Conservation (phyloP, 2,797 vertebrate species). For the Limosa lapponica region DNA sequence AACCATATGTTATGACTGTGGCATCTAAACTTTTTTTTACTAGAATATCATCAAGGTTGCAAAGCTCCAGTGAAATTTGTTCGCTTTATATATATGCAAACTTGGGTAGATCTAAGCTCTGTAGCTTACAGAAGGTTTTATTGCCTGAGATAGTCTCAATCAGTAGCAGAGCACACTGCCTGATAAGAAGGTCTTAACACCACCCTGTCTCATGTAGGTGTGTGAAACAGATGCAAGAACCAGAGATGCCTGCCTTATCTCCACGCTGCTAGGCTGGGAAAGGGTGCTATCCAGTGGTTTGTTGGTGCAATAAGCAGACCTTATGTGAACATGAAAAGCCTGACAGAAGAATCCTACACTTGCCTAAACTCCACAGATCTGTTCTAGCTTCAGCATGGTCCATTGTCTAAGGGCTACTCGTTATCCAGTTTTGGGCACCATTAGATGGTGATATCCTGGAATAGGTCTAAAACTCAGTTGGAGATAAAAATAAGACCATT, state of each 20-base stretch:
- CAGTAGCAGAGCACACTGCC: neutral
- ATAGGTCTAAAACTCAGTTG: neutral
- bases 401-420: neutral
- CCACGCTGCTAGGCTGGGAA: neutral
- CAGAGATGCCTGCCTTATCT: neutral
- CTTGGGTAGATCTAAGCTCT: neutral
- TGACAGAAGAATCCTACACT: neutral
- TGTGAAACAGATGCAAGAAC: neutral
- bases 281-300: neutral
- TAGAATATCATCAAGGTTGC: neutral
- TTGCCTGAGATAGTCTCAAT: neutral
- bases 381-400: neutral
- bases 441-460: neutral
- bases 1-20: neutral
- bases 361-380: neutral
- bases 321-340: neutral
- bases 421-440: neutral
- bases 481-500: neutral
- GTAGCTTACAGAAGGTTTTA: neutral
- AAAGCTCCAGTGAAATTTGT: neutral
- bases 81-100: neutral
- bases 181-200: neutral
- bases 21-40: neutral
- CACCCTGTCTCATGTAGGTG: neutral
- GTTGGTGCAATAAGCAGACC: neutral